A percentile compares a stretch with the other conserved stretches of the same genome.
These are phyloP conservation scores for Hylia prasina DNA, from an alignment of 2,113 vertebrate species.

Conservation along the genomic window DNA sequence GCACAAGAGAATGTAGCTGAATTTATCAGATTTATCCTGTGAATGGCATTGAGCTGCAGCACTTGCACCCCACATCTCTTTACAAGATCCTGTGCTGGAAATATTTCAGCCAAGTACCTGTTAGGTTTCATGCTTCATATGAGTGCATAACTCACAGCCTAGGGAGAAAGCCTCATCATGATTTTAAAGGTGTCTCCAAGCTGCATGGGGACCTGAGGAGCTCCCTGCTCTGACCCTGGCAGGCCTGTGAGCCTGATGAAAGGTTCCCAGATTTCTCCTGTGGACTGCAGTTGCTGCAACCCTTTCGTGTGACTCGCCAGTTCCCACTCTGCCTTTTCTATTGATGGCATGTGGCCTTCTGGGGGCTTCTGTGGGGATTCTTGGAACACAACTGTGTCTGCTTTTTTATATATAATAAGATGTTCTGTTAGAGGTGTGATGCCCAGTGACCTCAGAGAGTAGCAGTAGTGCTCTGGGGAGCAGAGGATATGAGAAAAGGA, in stretches of 20 bases:
- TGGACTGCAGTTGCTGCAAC: rapidly evolving
- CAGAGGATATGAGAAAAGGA: background rate
- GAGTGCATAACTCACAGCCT: rapidly evolving
- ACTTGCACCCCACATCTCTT: background rate
- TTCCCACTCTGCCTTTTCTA: background rate
- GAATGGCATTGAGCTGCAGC: background rate
- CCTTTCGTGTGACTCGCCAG: rapidly evolving
- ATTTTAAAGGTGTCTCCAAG: background rate
- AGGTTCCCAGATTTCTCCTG: background rate
- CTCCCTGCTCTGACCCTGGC: background rate
- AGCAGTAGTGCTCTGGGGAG: background rate
- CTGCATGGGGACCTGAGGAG: background rate
- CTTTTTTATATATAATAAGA: too few species aligned
- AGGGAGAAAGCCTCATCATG: background rate
- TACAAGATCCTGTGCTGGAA: background rate
- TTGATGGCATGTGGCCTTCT: background rate
- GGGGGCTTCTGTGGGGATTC: background rate
- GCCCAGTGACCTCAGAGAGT: background rate
- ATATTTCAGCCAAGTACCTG: background rate
- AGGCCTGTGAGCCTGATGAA: background rate
- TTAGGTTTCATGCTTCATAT: background rate
- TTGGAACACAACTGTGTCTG: background rate
- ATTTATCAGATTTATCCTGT: background rate
- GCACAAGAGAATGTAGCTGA: background rate
- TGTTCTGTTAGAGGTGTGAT: background rate